phyloP scores from a whole-genome alignment of 2,797 vertebrate genomes.

The Silurus aristotelis region DNA sequence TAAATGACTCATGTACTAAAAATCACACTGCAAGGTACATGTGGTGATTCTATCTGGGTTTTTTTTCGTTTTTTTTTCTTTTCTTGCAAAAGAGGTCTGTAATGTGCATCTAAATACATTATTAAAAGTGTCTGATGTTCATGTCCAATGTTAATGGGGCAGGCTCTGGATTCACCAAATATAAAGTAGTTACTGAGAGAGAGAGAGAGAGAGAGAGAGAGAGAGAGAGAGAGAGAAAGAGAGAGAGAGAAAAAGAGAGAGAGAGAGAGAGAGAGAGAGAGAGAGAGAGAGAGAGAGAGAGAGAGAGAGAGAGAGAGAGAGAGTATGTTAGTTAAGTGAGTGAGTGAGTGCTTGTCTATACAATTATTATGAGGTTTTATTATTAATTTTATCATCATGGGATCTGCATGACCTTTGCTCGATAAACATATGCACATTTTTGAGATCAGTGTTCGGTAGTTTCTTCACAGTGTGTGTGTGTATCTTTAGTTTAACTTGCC shows the following conservation, averaged over 20 bases:
- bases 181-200: not conserved
- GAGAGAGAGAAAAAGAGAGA: not conserved
- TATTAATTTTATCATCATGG: not conserved
- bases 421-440: constrained; percentile 6
- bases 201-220: too few species aligned
- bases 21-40: not conserved
- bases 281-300: too few species aligned
- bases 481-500: constrained; percentile 20
- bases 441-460: not conserved
- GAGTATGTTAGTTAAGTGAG: not conserved
- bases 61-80: too few species aligned
- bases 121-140: not conserved
- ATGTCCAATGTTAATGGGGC: not conserved
- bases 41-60: not conserved
- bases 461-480: constrained; percentile 27
- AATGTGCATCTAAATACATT: not conserved
- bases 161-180: not conserved
- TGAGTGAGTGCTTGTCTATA: not conserved
- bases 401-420: not conserved
- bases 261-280: not conserved
- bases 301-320: too few species aligned
- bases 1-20: not conserved
- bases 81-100: not conserved
- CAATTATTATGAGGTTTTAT: not conserved
- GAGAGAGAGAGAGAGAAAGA: not conserved